Evolutionary conservation across 2,888 invertebrate species (phyloP), one percentile per base, ranked within the genome.

Genomic region (Lissonota sp.): DNA sequence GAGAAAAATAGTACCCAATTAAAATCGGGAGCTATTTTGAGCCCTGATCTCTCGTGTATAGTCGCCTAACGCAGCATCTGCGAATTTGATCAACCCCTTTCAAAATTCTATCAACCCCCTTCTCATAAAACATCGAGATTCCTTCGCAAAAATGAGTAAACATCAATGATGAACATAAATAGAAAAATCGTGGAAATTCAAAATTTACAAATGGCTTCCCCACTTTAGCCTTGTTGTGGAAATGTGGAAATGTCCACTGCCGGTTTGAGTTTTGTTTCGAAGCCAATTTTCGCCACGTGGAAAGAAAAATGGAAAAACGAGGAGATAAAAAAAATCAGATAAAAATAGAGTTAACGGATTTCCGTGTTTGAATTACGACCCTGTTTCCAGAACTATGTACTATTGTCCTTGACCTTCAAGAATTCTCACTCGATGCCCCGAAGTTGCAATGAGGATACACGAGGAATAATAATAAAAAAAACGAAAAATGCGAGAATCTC

Each of bases 401-500:
- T 46, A 44, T 76, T 74, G 70, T 40, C 78, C 81, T 73, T 73
- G 78, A 81, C 81, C 81, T 81, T 81, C 73, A 8, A 53, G 46
- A 55, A 8, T 46, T 42, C 64, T 57, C 44, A 26, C 26, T 26
- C 26, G 26, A 57, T 49, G 69, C 44, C 42, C 6, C 49, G 53
- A 14, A 14, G 16, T 26, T 26, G 26, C 26, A 26, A 26, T 26
- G 26, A 26, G 26, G 26, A 26, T 3, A 26, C 26, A 1, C 16
- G 44, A 49, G 42, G 39, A 53, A 44, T 39, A n/a, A 42, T 51
- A 51, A 7, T 8, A 26, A 49, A 16, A 57, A n/a, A 51, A 55
- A 72, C 51, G n/a, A 51, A 39, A 58, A 60, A 66, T 7, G 16
- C 53, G 42, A 63, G 16, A 26, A 1, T n/a, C 7, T 26, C 42